phyloP scores from a whole-genome alignment of 2,113 vertebrate species.

The Nymphicus hollandicus region DNA sequence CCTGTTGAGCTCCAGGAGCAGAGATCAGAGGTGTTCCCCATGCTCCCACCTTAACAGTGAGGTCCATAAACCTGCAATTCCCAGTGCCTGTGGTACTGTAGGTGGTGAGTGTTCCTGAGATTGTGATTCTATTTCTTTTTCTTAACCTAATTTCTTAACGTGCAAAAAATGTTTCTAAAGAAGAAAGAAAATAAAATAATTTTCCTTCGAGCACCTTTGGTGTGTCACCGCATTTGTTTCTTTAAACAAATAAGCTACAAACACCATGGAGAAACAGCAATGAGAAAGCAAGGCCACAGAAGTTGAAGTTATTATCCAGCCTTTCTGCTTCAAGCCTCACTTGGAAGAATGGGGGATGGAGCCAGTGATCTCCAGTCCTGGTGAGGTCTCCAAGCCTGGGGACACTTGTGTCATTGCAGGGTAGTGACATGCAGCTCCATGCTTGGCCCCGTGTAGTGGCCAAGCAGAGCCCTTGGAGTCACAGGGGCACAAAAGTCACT shows the following conservation, averaged over 20 bases:
- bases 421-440: background rate
- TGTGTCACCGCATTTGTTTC: background rate
- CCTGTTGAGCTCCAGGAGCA: background rate
- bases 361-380: fast-evolving
- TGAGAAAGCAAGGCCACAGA: background rate
- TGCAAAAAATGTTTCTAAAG: background rate
- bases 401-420: background rate
- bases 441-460: no score
- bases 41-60: background rate
- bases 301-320: background rate
- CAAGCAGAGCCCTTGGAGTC: background rate
- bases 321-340: background rate
- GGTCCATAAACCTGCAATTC: background rate
- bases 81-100: fast-evolving
- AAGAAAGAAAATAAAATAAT: background rate
- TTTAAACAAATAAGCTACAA: background rate
- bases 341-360: background rate
- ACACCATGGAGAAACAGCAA: background rate
- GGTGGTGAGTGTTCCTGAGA: background rate
- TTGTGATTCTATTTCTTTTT: background rate
- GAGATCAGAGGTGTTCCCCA: background rate
- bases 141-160: background rate
- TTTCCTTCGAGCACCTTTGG: background rate
- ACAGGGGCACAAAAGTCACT: background rate
- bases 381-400: fast-evolving